A percentile compares a stretch with the other conserved stretches of the same genome.
Conservation (phyloP, 1,140 invertebrate species). For the Macrotrachela quadricornifera region DNA sequence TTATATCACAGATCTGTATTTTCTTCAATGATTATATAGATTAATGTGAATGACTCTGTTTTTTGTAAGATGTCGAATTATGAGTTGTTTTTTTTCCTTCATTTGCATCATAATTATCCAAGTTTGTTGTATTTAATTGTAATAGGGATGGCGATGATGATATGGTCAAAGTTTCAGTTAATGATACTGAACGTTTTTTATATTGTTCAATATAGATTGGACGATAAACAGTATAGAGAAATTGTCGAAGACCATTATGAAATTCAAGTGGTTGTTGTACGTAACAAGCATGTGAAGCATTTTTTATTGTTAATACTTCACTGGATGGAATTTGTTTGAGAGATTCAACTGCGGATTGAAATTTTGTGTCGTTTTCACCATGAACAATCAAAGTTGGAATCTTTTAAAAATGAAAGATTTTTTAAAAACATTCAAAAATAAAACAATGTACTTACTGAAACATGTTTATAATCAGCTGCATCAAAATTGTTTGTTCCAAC, state of each 20-base stretch:
- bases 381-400: slow-evolving; percentile 30
- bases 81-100: no score
- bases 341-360: slow-evolving; percentile 20
- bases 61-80: no score
- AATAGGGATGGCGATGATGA: no score
- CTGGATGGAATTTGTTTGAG: slow-evolving; percentile 23
- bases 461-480: slow-evolving; percentile 8
- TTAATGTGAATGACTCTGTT: no score
- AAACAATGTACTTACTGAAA: no score
- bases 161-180: no score
- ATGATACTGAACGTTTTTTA: no score
- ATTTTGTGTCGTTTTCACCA: slow-evolving; percentile 24
- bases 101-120: no score
- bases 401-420: slow-evolving; percentile 14
- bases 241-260: slow-evolving; percentile 27
- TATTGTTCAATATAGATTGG: no score
- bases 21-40: no score
- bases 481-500: slow-evolving; percentile 17
- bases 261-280: slow-evolving; percentile 29
- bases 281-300: slow-evolving; percentile 31
- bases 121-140: no score
- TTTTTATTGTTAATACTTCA: slow-evolving; percentile 19
- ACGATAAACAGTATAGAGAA: slow-evolving; percentile 12
- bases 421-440: slow-evolving; percentile 11
- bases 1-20: no score